Conservation (phyloP, 2,113 vertebrate genomes). For the Pan troglodytes region NHGRI_mPanTro3-v2.1_pri NC_086015.1:58849501-58850000, state of each 20-base stretch:
- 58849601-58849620: neutral
- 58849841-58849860: neutral
- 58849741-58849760: slow-evolving; percentile 38
- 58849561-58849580: slow-evolving; percentile 36
- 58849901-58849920: neutral
- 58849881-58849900: neutral
- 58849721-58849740: slow-evolving; percentile 46
- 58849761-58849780: slow-evolving; percentile 13
- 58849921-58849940: neutral
- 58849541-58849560: neutral
- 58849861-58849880: neutral
- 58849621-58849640: neutral
- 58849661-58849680: slow-evolving; percentile 2
- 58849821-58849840: neutral
- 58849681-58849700: neutral
- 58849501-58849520: neutral
- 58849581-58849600: slow-evolving; percentile 34
- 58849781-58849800: slow-evolving; percentile 15
- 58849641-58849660: slow-evolving; percentile 41
- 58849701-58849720: neutral
- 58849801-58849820: neutral
- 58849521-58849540: neutral
- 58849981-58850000: neutral
- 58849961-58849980: neutral
- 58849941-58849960: neutral